phyloP scores from a whole-genome alignment of 2,797 vertebrate genomes.

The Cossypha dichroa region DNA sequence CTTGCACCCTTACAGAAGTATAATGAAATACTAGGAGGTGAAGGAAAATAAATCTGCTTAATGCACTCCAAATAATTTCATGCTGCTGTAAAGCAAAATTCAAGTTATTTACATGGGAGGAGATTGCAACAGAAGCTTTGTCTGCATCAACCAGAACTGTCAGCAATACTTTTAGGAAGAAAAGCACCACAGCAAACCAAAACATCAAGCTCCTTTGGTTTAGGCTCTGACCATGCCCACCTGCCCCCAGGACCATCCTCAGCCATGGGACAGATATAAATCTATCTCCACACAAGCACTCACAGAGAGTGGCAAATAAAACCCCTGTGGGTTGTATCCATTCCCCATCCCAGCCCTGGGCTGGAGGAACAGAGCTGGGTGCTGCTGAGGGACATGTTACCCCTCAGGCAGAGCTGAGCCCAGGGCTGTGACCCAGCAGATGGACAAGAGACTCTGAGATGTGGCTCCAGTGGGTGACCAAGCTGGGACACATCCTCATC shows the following conservation, averaged over 20 bases:
- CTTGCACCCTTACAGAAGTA: background rate
- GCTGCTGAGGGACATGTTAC: rapidly evolving
- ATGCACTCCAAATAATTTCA: background rate
- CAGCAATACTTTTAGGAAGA: background rate
- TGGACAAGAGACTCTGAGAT: rapidly evolving
- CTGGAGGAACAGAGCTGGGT: background rate
- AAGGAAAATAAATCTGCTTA: background rate
- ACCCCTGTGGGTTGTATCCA: rapidly evolving
- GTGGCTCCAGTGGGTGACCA: background rate
- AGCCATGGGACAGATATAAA: rapidly evolving
- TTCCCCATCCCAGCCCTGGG: background rate
- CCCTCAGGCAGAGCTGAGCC: background rate
- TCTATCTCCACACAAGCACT: background rate
- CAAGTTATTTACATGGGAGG: background rate
- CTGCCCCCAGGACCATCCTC: background rate
- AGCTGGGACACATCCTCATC: background rate
- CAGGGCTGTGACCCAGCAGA: background rate
- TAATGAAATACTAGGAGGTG: background rate
- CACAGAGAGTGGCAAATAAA: rapidly evolving
- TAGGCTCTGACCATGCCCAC: rapidly evolving
- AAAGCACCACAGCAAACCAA: background rate
- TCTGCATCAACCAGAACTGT: background rate
- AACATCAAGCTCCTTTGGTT: background rate
- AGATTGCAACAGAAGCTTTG: background rate
- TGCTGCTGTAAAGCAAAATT: background rate